Evolutionary conservation across 2,797 vertebrate species (phyloP).

Genomic region (Chelidonichthys spinosus): DNA sequence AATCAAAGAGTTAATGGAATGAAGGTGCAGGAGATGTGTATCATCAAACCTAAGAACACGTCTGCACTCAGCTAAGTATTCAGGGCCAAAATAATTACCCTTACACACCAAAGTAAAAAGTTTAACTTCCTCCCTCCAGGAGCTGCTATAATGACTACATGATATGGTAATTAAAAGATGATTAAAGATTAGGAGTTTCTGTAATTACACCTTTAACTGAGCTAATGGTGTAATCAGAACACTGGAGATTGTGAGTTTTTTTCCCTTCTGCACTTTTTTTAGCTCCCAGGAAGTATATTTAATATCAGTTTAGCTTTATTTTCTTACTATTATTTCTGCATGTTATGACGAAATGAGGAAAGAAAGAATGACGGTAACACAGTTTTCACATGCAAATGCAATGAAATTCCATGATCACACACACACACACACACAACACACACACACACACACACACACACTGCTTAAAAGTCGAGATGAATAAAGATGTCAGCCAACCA

Average conservation of each 20-base stretch:
- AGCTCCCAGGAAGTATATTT: slow-evolving; percentile 48
- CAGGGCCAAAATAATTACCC: slow-evolving; percentile 77
- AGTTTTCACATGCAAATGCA: background rate
- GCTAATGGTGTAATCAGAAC: slow-evolving; percentile 76
- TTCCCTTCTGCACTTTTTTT: slow-evolving; percentile 43
- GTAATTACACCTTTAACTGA: slow-evolving; percentile 83
- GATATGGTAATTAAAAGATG: slow-evolving; percentile 84
- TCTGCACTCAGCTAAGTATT: slow-evolving; percentile 63
- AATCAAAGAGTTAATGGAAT: slow-evolving; percentile 67
- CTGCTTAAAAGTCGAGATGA: slow-evolving; percentile 2
- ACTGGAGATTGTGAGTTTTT: slow-evolving; percentile 56
- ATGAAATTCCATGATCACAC: background rate
- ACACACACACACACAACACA: background rate
- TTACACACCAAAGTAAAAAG: slow-evolving; percentile 72
- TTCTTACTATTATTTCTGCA: slow-evolving; percentile 26
- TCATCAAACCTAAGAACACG: slow-evolving; percentile 56
- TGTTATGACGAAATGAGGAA: slow-evolving; percentile 20
- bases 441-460: background rate
- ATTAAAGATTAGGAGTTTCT: slow-evolving; percentile 83
- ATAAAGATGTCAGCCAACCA: slow-evolving; percentile 26
- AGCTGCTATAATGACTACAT: slow-evolving; percentile 74
- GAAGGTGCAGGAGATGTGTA: slow-evolving; percentile 72
- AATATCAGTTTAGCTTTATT: slow-evolving; percentile 1
- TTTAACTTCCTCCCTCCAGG: slow-evolving; percentile 75
- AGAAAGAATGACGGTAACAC: slow-evolving; percentile 25